Conservation (phyloP, 2,888 invertebrate species). For the Melanophora roralis region DNA sequence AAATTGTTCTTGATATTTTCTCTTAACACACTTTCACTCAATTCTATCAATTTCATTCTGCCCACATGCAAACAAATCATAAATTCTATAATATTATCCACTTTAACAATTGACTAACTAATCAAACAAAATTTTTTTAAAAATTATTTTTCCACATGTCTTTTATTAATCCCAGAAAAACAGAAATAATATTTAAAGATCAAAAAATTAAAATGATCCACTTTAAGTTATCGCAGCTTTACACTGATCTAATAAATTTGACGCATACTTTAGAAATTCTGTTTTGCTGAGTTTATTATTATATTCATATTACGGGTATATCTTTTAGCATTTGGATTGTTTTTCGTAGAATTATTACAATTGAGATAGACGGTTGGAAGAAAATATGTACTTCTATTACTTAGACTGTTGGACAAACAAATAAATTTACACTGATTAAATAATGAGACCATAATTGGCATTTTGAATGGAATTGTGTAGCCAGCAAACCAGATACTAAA, state of each 20-base stretch:
- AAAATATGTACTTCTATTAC: slow-evolving; percentile 54
- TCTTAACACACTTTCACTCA: slow-evolving; percentile 16
- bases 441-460: slow-evolving; percentile 78
- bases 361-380: slow-evolving; percentile 38
- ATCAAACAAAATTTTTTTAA: slow-evolving; percentile 31
- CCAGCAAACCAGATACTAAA: slow-evolving; percentile 76
- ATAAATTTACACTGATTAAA: slow-evolving; percentile 78
- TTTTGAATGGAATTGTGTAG: slow-evolving; percentile 78
- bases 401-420: slow-evolving; percentile 73
- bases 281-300: slow-evolving; percentile 24
- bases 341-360: slow-evolving; percentile 27
- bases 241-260: slow-evolving; percentile 61
- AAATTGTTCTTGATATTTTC: not conserved
- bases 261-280: slow-evolving; percentile 38
- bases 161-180: slow-evolving; percentile 1
- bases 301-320: not conserved
- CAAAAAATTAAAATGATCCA: slow-evolving; percentile 38
- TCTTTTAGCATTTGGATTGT: slow-evolving; percentile 2
- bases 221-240: slow-evolving; percentile 41
- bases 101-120: slow-evolving; percentile 18
- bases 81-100: slow-evolving; percentile 38
- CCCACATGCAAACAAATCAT: slow-evolving; percentile 32
- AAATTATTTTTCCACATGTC: slow-evolving; percentile 46
- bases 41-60: not conserved
- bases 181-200: not conserved